Conservation (phyloP, 2,113 vertebrate species). For the Solea solea region DNA sequence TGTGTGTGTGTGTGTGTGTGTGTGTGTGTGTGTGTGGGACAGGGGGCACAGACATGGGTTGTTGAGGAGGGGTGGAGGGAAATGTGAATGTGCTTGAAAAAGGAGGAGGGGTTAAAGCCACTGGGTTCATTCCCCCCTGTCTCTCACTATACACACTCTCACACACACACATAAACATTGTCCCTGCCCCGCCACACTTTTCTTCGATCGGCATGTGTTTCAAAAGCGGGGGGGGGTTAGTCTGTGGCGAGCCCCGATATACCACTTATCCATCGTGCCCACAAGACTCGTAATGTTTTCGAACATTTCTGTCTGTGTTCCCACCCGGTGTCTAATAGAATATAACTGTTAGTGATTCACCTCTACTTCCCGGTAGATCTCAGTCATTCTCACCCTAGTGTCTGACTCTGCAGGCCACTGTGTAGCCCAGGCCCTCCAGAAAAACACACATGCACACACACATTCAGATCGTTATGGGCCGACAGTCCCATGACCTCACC, state of each 20-base stretch:
- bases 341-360: slow-evolving; percentile 61
- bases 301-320: slow-evolving; percentile 22
- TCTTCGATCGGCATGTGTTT: slow-evolving; percentile 48
- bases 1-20: slow-evolving; percentile 33
- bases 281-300: slow-evolving; percentile 3
- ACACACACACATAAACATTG: slow-evolving; percentile 1
- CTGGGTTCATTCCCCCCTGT: slow-evolving; percentile 67
- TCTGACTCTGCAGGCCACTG: slow-evolving; percentile 65
- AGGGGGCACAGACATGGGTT: slow-evolving; percentile 33
- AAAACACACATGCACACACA: slow-evolving; percentile 43
- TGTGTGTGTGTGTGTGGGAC: slow-evolving; percentile 20
- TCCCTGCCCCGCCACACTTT: slow-evolving; percentile 53
- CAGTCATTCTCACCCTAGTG: slow-evolving; percentile 72
- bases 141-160: slow-evolving; percentile 41
- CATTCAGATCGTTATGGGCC: slow-evolving; percentile 57
- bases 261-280: neutral
- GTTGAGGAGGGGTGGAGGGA: slow-evolving; percentile 23
- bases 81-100: slow-evolving; percentile 36
- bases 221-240: slow-evolving; percentile 41
- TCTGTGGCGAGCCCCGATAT: neutral
- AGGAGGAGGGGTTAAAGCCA: slow-evolving; percentile 58
- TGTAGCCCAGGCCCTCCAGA: slow-evolving; percentile 48
- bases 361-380: slow-evolving; percentile 62
- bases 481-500: slow-evolving; percentile 77
- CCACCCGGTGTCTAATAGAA: slow-evolving; percentile 45